A percentile compares a stretch with the other conserved stretches of the same genome.
phyloP scores from a whole-genome alignment of 2,797 vertebrate genomes.

The Platyrinchus mystaceus region DNA sequence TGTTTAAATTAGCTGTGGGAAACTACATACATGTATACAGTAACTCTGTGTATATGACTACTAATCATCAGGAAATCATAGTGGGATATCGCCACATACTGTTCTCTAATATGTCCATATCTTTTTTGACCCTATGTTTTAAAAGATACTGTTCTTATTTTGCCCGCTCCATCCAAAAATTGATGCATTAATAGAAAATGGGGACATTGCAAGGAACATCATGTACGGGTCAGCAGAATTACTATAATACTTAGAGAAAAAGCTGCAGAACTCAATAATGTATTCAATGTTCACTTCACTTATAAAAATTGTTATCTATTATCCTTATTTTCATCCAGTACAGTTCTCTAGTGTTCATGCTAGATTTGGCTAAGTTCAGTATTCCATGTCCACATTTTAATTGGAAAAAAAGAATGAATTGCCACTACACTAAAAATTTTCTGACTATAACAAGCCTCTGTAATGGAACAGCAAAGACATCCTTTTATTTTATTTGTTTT shows the following conservation, averaged over 20 bases:
- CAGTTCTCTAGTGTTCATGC: not conserved
- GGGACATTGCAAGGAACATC: constrained; percentile 20
- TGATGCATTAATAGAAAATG: not conserved
- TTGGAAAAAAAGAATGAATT: not conserved
- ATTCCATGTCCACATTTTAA: not conserved
- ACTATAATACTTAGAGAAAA: not conserved
- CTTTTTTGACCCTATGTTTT: not conserved
- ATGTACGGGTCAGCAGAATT: constrained; percentile 27
- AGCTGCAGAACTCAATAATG: not conserved
- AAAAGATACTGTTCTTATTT: not conserved
- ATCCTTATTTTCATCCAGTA: constrained; percentile 8
- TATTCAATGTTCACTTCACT: constrained; percentile 34
- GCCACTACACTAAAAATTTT: not conserved
- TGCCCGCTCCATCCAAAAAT: not conserved
- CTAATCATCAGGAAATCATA: not conserved
- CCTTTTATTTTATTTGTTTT: not conserved
- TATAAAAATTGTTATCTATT: not conserved
- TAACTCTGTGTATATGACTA: not conserved
- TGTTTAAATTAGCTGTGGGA: not conserved
- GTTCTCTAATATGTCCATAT: not conserved
- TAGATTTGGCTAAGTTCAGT: not conserved
- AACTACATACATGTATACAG: not conserved
- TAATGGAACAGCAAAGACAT: not conserved
- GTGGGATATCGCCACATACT: not conserved
- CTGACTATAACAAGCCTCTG: not conserved